Conservation (phyloP, 2,113 vertebrate species). For the Nycticryphes semicollaris region DNA sequence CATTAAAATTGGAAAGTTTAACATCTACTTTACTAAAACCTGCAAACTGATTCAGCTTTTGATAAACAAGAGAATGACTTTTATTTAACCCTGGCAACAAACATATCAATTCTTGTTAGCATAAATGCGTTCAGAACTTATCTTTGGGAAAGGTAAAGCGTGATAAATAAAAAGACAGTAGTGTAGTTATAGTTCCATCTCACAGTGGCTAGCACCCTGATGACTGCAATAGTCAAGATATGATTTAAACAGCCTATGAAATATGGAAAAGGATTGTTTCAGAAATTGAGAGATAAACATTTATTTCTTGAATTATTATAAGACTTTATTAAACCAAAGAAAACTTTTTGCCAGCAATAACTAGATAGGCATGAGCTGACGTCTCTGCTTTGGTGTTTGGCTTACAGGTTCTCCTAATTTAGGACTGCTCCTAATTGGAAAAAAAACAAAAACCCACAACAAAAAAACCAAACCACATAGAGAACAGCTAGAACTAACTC, state of each 20-base stretch:
- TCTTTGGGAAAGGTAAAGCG: not conserved
- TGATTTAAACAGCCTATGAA: not conserved
- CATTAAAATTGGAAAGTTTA: not conserved
- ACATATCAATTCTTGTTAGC: not conserved
- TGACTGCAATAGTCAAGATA: not conserved
- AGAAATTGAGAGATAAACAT: not conserved
- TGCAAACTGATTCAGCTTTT: not conserved
- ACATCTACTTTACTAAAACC: not conserved
- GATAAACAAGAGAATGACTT: not conserved
- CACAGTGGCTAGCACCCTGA: not conserved
- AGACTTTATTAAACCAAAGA: not conserved
- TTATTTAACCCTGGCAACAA: not conserved
- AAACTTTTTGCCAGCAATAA: not conserved
- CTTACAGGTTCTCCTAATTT: not conserved
- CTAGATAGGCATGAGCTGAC: not conserved
- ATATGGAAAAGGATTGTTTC: not conserved
- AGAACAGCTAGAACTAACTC: not conserved
- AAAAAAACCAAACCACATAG: accelerated
- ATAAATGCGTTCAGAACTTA: not conserved
- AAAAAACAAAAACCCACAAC: not conserved
- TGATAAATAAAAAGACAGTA: not conserved
- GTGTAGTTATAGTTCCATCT: not conserved
- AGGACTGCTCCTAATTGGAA: not conserved
- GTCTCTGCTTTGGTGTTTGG: not conserved
- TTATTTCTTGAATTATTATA: not conserved